Evolutionary conservation across 2,888 invertebrate genomes (phyloP).

Genomic region (Campoletis raptor): DNA sequence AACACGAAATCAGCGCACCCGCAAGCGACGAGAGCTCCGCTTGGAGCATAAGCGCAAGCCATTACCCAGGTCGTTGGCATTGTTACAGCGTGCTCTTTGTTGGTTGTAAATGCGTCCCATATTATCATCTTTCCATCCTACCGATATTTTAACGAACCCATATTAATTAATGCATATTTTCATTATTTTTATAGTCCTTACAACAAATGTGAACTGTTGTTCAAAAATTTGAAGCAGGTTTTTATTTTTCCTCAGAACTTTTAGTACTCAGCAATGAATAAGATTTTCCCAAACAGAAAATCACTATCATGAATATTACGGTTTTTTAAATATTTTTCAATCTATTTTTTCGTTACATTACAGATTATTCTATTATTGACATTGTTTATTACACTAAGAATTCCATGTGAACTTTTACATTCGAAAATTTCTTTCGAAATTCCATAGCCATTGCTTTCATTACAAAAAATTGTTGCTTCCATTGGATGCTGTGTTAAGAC

Average conservation of each 20-base stretch:
- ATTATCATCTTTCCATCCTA: slow-evolving; percentile 99
- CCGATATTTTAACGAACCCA: slow-evolving; percentile 9
- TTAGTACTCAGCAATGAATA: not conserved
- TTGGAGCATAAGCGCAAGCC: slow-evolving; percentile 98
- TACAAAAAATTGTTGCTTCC: not conserved
- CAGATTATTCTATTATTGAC: not conserved
- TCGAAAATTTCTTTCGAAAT: not conserved
- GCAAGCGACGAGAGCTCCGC: slow-evolving; percentile 96
- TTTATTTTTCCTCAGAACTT: not conserved
- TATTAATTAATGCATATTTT: not conserved
- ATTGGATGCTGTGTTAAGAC: not conserved
- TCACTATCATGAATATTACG: not conserved
- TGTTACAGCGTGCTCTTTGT: slow-evolving; percentile 97
- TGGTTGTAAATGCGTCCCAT: slow-evolving; percentile 99
- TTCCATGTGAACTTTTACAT: not conserved
- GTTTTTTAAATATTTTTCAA: not conserved
- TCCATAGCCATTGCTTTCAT: not conserved
- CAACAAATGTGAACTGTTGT: not conserved
- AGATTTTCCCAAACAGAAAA: not conserved
- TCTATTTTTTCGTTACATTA: not conserved
- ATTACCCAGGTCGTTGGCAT: slow-evolving; percentile 99
- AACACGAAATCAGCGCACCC: slow-evolving; percentile 88
- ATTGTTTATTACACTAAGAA: not conserved
- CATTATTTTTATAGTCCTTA: not conserved
- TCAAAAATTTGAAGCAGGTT: not conserved